phyloP scores from a whole-genome alignment of 1,140 invertebrate genomes.

The Chironomus tepperi region DNA sequence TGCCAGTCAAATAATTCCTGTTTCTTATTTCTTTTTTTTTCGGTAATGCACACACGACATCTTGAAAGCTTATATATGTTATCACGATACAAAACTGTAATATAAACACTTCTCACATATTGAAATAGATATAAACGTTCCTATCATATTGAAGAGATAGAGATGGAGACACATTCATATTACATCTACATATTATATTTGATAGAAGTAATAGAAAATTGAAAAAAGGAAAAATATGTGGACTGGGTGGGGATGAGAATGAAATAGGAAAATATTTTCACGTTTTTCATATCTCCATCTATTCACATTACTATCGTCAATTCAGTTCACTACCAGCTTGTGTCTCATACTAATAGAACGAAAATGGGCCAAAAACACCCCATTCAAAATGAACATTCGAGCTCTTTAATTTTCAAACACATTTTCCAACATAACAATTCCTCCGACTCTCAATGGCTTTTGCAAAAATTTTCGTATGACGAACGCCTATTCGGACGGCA shows the following conservation, averaged over 20 bases:
- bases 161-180: background rate
- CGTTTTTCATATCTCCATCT: constrained; percentile 11
- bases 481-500: too few relatives aligned
- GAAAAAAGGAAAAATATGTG: background rate
- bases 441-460: too few relatives aligned
- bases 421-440: too few relatives aligned
- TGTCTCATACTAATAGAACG: background rate
- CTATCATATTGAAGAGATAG: too few relatives aligned
- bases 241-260: background rate
- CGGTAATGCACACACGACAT: background rate
- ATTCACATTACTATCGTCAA: background rate
- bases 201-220: background rate
- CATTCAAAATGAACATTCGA: background rate
- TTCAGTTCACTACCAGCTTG: background rate
- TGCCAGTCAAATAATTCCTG: too few relatives aligned
- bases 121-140: too few relatives aligned
- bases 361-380: background rate
- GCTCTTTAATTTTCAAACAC: too few relatives aligned
- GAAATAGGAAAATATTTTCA: constrained; percentile 20
- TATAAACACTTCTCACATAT: too few relatives aligned
- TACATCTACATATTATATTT: constrained; percentile 14
- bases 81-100: background rate
- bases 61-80: background rate
- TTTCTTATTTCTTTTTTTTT: background rate
- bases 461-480: too few relatives aligned